Base-by-base conservation (phyloP, 2,888 invertebrate species). In the Anarsia innoxiella region DNA sequence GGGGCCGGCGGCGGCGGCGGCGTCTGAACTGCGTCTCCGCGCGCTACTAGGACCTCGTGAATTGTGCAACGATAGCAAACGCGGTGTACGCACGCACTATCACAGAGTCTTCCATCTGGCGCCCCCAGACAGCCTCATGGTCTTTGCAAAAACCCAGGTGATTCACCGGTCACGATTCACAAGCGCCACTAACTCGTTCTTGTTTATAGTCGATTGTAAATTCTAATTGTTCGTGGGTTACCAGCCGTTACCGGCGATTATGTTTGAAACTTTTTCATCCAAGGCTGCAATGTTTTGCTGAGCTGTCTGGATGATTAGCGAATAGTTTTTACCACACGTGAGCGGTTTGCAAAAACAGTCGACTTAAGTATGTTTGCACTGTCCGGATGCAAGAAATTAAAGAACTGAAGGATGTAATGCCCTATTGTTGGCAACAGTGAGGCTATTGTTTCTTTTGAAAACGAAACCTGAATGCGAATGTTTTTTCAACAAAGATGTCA, bases 11-110 rank as follows among this genome's bases (percentile, higher is more conserved):
- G 57, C 56, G 60, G 49, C 48, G 53, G 48, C 57, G 60, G 61
- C 64, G 77, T 76, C 76, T 73, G 71, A 66, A 61, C 66, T 66
- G 51, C 67, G 73, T 74, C 77, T 77, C 67, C 52, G 56, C 51
- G 52, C 49, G 61, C 28, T 28, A 28, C 35, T 35, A 12, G 56
- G 64, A 59, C 61, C 63, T 42, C 63, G 66, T 68, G 63, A 68
- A 76, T 75, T 73, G 76, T 80, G 77, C 79, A 80, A 76, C 75
- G 75, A 73, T 75, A 77, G 66, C 71, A 45, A 47, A 66, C 74
- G 71, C 75, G 73, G n/a, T 77, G 76, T 73, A 75, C 75, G 67
- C 61, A 57, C 44, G 53, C 74, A 68, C 60, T 59, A 41, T n/a
- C n/a, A n/a, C n/a, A n/a, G 53, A 41, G 42, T 55, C 47, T 56